A percentile compares a stretch with the other conserved stretches of the same genome.
These are phyloP conservation scores for Amphilophus citrinellus DNA, from an alignment of 2,113 vertebrate genomes.

Conservation along the genomic window DNA sequence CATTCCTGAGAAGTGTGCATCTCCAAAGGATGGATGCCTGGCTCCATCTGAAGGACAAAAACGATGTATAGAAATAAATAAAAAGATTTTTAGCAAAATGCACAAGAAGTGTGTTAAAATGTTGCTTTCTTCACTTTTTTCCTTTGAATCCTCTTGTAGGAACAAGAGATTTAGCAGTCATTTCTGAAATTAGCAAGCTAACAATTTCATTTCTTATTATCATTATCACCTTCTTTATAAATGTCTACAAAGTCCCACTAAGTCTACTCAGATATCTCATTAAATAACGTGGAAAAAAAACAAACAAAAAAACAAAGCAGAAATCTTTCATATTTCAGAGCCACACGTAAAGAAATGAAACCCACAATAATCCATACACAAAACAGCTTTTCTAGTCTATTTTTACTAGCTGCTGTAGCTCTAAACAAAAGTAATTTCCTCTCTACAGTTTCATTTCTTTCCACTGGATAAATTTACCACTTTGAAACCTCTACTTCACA, in stretches of 20 bases:
- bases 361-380: no score
- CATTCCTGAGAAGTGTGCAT: slow-evolving; percentile 85
- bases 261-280: not conserved
- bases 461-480: no score
- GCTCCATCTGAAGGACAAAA: slow-evolving; percentile 78
- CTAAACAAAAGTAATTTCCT: no score
- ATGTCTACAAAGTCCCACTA: fast-evolving
- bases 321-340: fast-evolving
- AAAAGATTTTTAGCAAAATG: not conserved
- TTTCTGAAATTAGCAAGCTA: no score
- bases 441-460: no score
- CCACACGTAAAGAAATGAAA: not conserved
- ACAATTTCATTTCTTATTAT: not conserved
- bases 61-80: not conserved
- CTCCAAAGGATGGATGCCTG: slow-evolving; percentile 86
- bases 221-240: not conserved
- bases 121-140: not conserved
- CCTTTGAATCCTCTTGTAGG: not conserved
- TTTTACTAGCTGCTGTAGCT: no score
- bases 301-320: not conserved
- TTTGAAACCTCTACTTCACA: no score
- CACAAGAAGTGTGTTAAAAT: fast-evolving
- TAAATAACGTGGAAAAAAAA: not conserved
- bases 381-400: no score
- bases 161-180: not conserved